These are phyloP conservation scores for Bombus consobrinus DNA, from an alignment of 1,140 invertebrate genomes.

Conservation along the genomic window DNA sequence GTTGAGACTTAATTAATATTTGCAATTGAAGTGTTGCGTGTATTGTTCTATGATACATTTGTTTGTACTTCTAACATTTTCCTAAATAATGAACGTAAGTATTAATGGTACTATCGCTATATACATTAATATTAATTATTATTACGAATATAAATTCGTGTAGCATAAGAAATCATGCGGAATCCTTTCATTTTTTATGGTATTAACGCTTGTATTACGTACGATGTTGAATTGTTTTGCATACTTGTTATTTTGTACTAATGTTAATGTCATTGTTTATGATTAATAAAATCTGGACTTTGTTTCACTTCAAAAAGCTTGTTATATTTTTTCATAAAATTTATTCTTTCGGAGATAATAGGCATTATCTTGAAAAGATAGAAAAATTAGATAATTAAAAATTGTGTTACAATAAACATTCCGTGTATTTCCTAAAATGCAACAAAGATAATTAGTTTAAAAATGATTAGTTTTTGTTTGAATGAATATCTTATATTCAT, in stretches of 20 bases:
- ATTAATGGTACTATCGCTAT: not conserved
- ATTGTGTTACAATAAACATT: not conserved
- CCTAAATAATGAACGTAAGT: constrained; percentile 40
- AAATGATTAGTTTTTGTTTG: not conserved
- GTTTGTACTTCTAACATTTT: not conserved
- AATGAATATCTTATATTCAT: not conserved
- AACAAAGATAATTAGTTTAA: constrained; percentile 7
- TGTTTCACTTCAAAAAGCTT: not conserved
- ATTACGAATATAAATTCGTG: not conserved
- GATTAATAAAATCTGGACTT: not conserved
- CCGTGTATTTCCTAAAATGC: not conserved
- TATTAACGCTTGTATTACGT: not conserved
- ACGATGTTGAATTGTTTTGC: not conserved
- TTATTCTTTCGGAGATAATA: not conserved
- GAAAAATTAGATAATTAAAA: not conserved
- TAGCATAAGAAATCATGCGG: not conserved
- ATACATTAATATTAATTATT: not conserved
- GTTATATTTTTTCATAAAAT: not conserved
- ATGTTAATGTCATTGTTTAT: not conserved
- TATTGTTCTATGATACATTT: not conserved
- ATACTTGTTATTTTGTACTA: not conserved
- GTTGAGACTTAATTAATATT: too few relatives aligned
- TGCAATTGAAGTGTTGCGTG: too few relatives aligned
- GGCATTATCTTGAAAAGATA: not conserved
- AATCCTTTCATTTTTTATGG: not conserved